Evolutionary conservation across 2,113 vertebrate species (phyloP).

Genomic region (Salvator merianae): DNA sequence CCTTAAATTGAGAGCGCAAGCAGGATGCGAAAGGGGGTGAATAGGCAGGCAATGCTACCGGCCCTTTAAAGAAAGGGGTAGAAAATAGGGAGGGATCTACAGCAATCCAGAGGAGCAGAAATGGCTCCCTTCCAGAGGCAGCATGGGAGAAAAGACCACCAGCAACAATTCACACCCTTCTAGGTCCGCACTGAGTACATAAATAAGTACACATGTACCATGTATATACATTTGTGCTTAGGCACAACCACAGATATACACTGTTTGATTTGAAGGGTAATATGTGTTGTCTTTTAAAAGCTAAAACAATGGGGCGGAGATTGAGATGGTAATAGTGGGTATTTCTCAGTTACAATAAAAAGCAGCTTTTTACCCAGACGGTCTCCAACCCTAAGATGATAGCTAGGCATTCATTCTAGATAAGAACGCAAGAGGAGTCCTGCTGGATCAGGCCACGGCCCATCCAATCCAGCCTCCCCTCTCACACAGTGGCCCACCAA

Average conservation of each 20-base stretch:
- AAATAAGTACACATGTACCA: not conserved
- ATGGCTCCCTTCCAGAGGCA: not conserved
- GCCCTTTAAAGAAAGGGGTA: not conserved
- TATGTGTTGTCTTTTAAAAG: no score
- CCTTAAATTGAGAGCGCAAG: not conserved
- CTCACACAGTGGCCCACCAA: no score
- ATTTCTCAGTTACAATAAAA: no score
- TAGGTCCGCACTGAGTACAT: not conserved
- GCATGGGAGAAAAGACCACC: not conserved
- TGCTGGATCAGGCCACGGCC: no score
- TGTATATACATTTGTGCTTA: not conserved
- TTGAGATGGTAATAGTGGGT: no score
- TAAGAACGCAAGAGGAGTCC: not conserved
- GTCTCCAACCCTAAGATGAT: no score
- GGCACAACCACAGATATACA: not conserved
- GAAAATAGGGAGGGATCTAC: not conserved
- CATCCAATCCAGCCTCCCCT: no score
- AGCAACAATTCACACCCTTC: no score
- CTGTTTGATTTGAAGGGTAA: no score
- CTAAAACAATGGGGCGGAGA: no score
- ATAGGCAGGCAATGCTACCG: not conserved
- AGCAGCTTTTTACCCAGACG: no score
- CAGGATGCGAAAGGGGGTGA: not conserved
- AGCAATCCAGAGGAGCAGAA: not conserved
- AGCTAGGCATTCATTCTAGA: no score